Evolutionary conservation across 30 jellyfish, hydroid and myxozoan genomes (phyloP).

Genomic region (Pelagia noctiluca): DNA sequence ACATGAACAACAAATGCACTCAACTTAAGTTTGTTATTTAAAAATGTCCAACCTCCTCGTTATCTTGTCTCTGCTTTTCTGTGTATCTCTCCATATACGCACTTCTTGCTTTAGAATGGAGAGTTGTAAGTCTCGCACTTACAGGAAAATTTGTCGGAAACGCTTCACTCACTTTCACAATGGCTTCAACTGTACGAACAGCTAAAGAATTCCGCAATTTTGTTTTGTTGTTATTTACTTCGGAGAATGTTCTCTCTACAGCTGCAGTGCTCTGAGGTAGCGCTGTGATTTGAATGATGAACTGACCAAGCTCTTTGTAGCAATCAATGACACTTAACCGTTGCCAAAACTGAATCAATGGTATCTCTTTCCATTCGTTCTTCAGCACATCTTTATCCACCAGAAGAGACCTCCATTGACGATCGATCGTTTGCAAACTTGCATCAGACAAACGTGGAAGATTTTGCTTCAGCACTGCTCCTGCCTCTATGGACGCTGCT

Average conservation of each 20-base stretch:
- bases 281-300: conserved; percentile 60
- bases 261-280: conserved; percentile 75
- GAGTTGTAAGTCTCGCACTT: not conserved
- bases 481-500: not conserved
- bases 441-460: conserved; percentile 39
- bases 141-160: conserved; percentile 29
- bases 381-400: conserved; percentile 19
- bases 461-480: not conserved
- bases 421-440: conserved; percentile 49
- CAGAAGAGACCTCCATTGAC: conserved; percentile 58
- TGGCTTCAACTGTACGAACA: conserved; percentile 55
- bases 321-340: not conserved
- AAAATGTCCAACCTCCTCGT: no score
- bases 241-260: conserved; percentile 54
- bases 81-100: conserved; percentile 13
- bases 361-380: conserved; percentile 31
- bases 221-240: conserved; percentile 50
- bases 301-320: conserved; percentile 46
- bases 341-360: conserved; percentile 47
- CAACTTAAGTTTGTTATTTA: no score
- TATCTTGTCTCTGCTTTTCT: no score
- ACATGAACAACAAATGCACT: no score
- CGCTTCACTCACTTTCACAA: conserved; percentile 60
- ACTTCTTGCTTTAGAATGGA: conserved; percentile 13
- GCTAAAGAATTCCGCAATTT: conserved; percentile 39